phyloP scores from a whole-genome alignment of 2,888 invertebrate genomes.

The Rhogogaster chlorosoma region DNA sequence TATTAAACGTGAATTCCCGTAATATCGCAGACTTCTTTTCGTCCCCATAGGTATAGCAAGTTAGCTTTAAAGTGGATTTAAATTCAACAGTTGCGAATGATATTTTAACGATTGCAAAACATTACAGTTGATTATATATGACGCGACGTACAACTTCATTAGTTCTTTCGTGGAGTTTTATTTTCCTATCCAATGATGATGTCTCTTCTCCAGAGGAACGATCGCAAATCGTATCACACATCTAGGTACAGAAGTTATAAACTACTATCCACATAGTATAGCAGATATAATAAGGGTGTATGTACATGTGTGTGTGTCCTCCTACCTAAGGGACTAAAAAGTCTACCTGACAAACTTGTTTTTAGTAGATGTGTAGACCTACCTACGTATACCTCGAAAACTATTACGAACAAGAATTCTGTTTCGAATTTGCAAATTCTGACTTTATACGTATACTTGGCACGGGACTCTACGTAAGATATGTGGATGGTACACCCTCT shows the following conservation, averaged over 20 bases:
- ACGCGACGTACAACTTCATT: constrained; percentile 40
- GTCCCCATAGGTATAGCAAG: neutral
- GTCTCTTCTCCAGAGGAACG: neutral
- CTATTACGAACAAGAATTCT: neutral
- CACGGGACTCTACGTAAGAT: neutral
- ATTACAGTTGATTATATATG: constrained; percentile 35
- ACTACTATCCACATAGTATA: constrained; percentile 17
- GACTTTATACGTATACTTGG: neutral
- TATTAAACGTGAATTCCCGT: constrained; percentile 27
- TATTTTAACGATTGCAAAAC: constrained; percentile 51
- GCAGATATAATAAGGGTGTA: neutral
- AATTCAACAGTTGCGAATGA: constrained; percentile 46
- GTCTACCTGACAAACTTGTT: constrained; percentile 18
- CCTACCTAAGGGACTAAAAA: neutral
- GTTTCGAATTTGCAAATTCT: neutral
- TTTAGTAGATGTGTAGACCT: neutral
- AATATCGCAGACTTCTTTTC: neutral
- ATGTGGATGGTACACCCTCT: neutral
- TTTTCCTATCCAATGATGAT: neutral
- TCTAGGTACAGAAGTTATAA: neutral
- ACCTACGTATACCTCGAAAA: neutral
- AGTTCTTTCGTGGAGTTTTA: constrained; percentile 23
- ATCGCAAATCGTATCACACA: constrained; percentile 24
- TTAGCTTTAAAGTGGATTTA: constrained; percentile 32
- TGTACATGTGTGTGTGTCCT: neutral